Evolutionary conservation across 2,113 vertebrate genomes (phyloP).

Genomic region (Mesoclemmys tuberculata): DNA sequence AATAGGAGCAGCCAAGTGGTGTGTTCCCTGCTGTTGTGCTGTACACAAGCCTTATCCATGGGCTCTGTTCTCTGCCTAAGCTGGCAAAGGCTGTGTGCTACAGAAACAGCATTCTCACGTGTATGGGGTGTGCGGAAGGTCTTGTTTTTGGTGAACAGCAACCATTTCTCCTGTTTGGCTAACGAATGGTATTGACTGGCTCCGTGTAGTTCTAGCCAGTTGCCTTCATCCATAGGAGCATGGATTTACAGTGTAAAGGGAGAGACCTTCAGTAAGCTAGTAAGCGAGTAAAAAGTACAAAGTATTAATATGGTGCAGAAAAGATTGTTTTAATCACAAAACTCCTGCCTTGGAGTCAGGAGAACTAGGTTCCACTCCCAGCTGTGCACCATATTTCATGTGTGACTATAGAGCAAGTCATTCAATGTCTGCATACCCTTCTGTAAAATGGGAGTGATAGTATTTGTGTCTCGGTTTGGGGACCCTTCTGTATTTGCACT

Average conservation of each 20-base stretch:
- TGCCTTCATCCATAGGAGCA: accelerated
- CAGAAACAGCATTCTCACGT: not conserved
- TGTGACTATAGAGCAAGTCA: too few species aligned
- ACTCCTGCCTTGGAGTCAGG: not conserved
- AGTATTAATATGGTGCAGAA: not conserved
- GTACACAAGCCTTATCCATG: not conserved
- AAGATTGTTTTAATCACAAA: not conserved
- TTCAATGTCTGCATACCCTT: not conserved
- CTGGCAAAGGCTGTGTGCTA: not conserved
- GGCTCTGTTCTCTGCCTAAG: not conserved
- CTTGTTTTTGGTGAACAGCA: not conserved
- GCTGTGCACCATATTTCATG: not conserved
- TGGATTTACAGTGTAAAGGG: not conserved
- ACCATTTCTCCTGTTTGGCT: not conserved
- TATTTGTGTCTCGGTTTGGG: not conserved
- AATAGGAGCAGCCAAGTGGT: not conserved
- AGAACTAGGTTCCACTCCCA: not conserved
- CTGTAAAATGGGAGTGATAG: not conserved
- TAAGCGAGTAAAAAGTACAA: not conserved
- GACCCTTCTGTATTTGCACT: not conserved
- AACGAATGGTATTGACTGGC: accelerated
- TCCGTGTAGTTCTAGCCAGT: not conserved
- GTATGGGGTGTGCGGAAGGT: not conserved
- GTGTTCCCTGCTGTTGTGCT: not conserved
- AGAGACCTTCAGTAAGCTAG: not conserved